These are phyloP conservation scores for Fragum whitleyi DNA, from an alignment of 2,888 invertebrate genomes.

Conservation along the genomic window DNA sequence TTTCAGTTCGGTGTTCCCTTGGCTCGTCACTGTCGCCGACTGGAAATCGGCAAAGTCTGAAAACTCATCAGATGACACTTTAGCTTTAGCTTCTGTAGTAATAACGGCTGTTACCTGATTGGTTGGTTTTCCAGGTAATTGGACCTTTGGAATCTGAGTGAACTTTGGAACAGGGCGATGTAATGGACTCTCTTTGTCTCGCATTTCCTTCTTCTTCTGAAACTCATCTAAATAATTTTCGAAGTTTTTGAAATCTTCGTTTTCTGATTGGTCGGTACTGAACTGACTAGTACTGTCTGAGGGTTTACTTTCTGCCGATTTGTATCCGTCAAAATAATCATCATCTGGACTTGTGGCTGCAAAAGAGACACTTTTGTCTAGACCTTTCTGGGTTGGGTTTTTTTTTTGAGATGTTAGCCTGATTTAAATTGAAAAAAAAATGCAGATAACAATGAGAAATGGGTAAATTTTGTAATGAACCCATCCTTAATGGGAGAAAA, in stretches of 20 bases:
- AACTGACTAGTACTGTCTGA: conserved; percentile 79
- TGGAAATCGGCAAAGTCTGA: conserved; percentile 79
- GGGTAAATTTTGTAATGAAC: too few relatives aligned
- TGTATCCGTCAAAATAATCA: conserved; percentile 78
- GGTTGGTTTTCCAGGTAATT: conserved; percentile 25
- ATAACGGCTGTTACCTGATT: conserved; percentile 24
- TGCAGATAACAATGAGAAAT: too few relatives aligned
- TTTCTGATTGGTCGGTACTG: conserved; percentile 81
- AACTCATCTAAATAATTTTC: conserved; percentile 80
- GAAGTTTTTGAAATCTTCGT: conserved; percentile 79
- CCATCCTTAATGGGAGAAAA: too few relatives aligned
- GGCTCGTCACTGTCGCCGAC: conserved; percentile 65
- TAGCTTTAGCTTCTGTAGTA: neutral
- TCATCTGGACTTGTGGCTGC: conserved; percentile 76
- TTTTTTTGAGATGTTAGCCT: too few relatives aligned
- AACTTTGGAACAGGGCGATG: conserved; percentile 70
- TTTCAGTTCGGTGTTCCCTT: conserved; percentile 32
- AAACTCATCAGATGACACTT: conserved; percentile 61
- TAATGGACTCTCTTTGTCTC: conserved; percentile 70
- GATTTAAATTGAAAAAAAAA: too few relatives aligned
- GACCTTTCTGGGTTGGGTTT: too few relatives aligned
- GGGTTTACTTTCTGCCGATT: conserved; percentile 74
- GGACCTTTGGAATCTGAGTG: neutral
- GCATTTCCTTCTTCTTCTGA: conserved; percentile 67
- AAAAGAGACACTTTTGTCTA: too few relatives aligned